A percentile compares a stretch with the other conserved stretches of the same genome.
Conservation (phyloP, 1,140 invertebrate species). For the Protaetia brevitarsis region DNA sequence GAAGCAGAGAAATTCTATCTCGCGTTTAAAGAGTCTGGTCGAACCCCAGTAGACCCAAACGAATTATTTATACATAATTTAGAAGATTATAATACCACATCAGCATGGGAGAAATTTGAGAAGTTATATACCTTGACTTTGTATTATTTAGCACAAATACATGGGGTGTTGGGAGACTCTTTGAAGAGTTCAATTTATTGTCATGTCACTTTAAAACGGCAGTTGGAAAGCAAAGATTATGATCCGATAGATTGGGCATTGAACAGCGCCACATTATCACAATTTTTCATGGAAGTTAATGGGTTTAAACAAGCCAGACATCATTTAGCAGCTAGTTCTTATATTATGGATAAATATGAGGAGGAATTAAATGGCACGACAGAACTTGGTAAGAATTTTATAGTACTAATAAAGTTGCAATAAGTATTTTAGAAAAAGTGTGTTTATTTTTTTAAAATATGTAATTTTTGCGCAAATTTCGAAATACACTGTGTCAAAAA, state of each 20-base stretch:
- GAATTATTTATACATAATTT: constrained; percentile 57
- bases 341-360: constrained; percentile 66
- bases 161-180: constrained; percentile 68
- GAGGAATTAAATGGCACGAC: constrained; percentile 53
- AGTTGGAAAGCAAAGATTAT: constrained; percentile 74
- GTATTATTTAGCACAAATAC: constrained; percentile 86
- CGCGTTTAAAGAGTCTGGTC: constrained; percentile 56
- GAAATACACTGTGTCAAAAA: too few relatives aligned
- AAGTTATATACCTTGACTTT: constrained; percentile 77
- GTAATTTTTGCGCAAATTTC: too few relatives aligned
- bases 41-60: constrained; percentile 55
- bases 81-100: constrained; percentile 45
- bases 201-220: constrained; percentile 76
- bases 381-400: too few relatives aligned
- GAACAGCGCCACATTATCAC: constrained; percentile 86
- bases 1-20: constrained; percentile 69
- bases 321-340: constrained; percentile 75
- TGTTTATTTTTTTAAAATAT: too few relatives aligned
- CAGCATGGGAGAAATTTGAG: constrained; percentile 61
- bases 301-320: constrained; percentile 76
- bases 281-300: constrained; percentile 76
- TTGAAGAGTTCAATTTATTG: constrained; percentile 81
- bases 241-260: constrained; percentile 86
- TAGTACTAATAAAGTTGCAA: too few relatives aligned
- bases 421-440: too few relatives aligned